phyloP scores from a whole-genome alignment of 2,888 invertebrate genomes.

The Leucophenga montana region DNA sequence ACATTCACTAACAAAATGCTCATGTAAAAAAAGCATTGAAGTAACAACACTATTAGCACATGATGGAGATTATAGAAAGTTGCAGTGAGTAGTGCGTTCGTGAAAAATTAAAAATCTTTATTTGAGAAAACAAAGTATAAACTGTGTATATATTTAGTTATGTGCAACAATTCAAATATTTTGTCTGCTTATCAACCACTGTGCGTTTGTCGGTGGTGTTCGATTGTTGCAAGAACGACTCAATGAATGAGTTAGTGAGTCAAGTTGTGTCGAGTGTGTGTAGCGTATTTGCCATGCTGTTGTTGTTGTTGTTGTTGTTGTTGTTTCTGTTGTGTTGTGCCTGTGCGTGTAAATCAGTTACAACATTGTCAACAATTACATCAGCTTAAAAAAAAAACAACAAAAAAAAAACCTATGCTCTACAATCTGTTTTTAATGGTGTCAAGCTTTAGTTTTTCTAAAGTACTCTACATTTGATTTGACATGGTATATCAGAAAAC shows the following conservation, averaged over 20 bases:
- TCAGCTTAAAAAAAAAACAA: slow-evolving; percentile 14
- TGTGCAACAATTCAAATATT: too few relatives aligned
- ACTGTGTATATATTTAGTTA: too few relatives aligned
- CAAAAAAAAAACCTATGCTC: background rate
- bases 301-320: slow-evolving; percentile 36
- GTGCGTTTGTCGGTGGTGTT: background rate
- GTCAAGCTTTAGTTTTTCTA: background rate
- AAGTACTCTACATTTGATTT: background rate
- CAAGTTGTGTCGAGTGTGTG: slow-evolving; percentile 11
- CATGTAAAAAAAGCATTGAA: too few relatives aligned
- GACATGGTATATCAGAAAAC: background rate
- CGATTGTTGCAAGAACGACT: too few relatives aligned
- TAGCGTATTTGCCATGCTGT: slow-evolving; percentile 16
- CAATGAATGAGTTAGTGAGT: slow-evolving; percentile 3
- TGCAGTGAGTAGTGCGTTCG: too few relatives aligned
- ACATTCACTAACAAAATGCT: too few relatives aligned
- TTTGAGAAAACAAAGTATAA: too few relatives aligned
- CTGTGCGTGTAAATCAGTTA: slow-evolving; percentile 66
- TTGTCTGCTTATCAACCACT: background rate
- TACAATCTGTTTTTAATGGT: background rate
- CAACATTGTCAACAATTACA: slow-evolving; percentile 66
- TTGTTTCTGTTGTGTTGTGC: slow-evolving; percentile 54
- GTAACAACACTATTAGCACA: too few relatives aligned
- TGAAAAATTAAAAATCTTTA: too few relatives aligned
- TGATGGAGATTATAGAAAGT: too few relatives aligned